Base-by-base conservation (phyloP, 2,113 vertebrate genomes). In the Ctenomys sociabilis region DNA sequence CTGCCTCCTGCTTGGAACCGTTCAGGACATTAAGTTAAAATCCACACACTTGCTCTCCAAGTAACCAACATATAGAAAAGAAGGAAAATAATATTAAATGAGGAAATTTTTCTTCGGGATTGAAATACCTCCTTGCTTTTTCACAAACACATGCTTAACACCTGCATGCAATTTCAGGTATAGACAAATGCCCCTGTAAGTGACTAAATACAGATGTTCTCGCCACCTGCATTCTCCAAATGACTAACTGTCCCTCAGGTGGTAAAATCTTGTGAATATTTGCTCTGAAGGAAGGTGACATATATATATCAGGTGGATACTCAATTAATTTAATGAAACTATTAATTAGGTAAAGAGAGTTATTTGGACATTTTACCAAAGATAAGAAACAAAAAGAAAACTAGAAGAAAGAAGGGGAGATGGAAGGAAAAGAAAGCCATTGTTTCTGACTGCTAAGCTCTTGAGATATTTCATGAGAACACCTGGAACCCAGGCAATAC, bases 131-230 rank as follows among this genome's bases (percentile, higher is more conserved):
- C 64, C 72, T 86, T 68, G 80, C 43, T 95, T 90, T 94, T 93
- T 96, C 85, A 94, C 70, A 91, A 95, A 68, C 85, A 96, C 88
- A 94, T 95, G 95, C 80, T 82, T 95, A 88, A 88, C 96, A 96
- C 96, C 94, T 97, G 96, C 72, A 93, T 94, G 87, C 96, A 77
- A 97, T 95, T 96, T 95, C 78, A 88, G 82, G 52, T 52, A 68
- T 57, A 91, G 85, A 95, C 90, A 97, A 96, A 93, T 32, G 82
- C 66, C 73, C 78, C 68, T 45, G 24, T 32, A 63, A 95, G 94
- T 82, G 95, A 90, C 92, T 96, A 85, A 90, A 59, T 77, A 75
- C 94, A 97, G 95, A 94, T 96, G 91, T 90, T 85, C 82, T 90
- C 77, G 45, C 93, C 94, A 97, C 95, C 87, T 97, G 96, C 88